Conservation (phyloP, 1,140 invertebrate species). For the Nymphalis io region DNA sequence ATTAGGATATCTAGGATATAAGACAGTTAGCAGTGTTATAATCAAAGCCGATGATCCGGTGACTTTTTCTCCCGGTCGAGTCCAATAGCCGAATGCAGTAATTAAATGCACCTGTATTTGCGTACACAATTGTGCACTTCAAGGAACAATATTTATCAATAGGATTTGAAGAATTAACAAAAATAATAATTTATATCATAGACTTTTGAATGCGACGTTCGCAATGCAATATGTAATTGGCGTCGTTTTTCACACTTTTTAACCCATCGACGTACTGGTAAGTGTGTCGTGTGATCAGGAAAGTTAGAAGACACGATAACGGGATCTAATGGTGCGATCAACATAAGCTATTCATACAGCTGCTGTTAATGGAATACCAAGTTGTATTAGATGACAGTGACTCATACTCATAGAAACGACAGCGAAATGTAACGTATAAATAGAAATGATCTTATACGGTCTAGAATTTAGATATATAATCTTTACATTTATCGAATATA, state of each 20-base stretch:
- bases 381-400: slow-evolving; percentile 7
- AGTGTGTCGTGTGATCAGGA: slow-evolving; percentile 25
- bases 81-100: too few relatives aligned
- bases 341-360: neutral
- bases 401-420: neutral
- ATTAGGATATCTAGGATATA: too few relatives aligned
- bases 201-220: too few relatives aligned
- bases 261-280: neutral
- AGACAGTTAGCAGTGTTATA: too few relatives aligned
- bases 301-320: slow-evolving; percentile 15
- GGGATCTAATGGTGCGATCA: slow-evolving; percentile 22
- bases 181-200: too few relatives aligned
- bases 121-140: too few relatives aligned
- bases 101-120: too few relatives aligned
- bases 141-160: neutral
- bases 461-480: too few relatives aligned
- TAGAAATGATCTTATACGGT: neutral
- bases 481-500: too few relatives aligned
- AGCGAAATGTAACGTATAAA: neutral
- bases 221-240: neutral
- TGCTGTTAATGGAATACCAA: slow-evolving; percentile 4
- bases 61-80: too few relatives aligned
- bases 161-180: neutral
- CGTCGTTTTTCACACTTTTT: slow-evolving; percentile 6
- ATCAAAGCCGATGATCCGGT: too few relatives aligned